phyloP scores from a whole-genome alignment of 2,797 vertebrate genomes.

The Myotis findleyi region DNA sequence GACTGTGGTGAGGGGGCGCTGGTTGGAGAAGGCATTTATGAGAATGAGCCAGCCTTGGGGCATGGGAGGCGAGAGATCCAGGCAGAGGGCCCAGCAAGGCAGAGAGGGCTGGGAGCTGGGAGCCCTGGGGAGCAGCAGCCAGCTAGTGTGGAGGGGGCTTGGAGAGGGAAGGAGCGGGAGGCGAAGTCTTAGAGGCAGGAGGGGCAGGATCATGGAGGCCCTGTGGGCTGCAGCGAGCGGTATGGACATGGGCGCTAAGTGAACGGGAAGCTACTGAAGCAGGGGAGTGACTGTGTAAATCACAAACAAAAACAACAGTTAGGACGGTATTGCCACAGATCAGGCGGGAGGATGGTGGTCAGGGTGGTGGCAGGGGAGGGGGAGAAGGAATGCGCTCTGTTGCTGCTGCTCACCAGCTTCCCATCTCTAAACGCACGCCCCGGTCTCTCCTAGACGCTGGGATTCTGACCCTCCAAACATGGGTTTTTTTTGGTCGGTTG shows the following conservation, averaged over 20 bases:
- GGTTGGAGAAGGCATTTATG: neutral
- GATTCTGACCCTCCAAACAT: neutral
- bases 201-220: neutral
- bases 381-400: neutral
- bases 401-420: neutral
- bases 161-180: neutral
- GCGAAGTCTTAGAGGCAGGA: neutral
- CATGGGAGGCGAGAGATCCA: neutral
- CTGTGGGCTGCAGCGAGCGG: neutral
- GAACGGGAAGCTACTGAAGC: neutral
- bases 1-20: neutral
- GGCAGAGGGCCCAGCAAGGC: neutral
- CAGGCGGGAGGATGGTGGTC: neutral
- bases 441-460: neutral
- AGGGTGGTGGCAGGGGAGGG: neutral
- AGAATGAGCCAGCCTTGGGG: neutral
- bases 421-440: neutral
- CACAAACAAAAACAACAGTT: neutral
- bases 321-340: neutral
- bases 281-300: neutral
- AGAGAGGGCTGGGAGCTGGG: neutral
- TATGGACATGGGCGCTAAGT: neutral
- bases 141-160: neutral
- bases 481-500: neutral
- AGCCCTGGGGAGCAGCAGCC: neutral